Percentiles rank a stretch among this genome's conserved stretches.
phyloP scores from a whole-genome alignment of 92 coral and sea anemone genomes.

The Pocillopora grandis region DNA sequence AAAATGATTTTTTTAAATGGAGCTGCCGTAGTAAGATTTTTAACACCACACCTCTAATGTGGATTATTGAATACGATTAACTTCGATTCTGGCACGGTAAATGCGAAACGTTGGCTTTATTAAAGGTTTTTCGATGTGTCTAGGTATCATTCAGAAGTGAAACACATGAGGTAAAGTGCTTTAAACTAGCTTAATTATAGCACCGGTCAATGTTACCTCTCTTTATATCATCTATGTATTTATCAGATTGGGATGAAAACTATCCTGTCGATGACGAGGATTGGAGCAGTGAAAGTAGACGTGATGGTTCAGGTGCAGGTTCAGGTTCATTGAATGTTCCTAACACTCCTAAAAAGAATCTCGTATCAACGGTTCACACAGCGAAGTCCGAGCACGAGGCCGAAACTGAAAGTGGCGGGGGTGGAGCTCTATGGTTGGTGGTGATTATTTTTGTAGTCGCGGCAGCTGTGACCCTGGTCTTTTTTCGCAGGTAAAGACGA shows the following conservation, averaged over 20 bases:
- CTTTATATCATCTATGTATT: background rate
- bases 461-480: constrained; percentile 2
- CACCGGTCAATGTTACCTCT: background rate
- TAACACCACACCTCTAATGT: no score
- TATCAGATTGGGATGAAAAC: constrained; percentile 1
- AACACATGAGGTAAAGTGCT: no score
- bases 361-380: constrained; percentile 2
- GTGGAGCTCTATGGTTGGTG: constrained; percentile 24
- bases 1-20: no score
- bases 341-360: background rate
- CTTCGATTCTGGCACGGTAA: no score
- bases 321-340: background rate
- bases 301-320: background rate
- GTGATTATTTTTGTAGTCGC: constrained; percentile 10
- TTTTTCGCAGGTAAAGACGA: constrained; percentile 26
- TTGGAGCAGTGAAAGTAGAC: constrained; percentile 10
- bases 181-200: no score
- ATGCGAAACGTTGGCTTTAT: no score
- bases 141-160: no score
- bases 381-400: background rate
- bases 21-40: no score
- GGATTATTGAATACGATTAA: no score
- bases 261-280: constrained; percentile 6
- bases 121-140: no score
- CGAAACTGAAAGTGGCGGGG: background rate